Percentiles rank a stretch among this genome's conserved stretches.
Evolutionary conservation across 2,888 invertebrate genomes (phyloP).

Genomic region (Maniola hyperantus): DNA sequence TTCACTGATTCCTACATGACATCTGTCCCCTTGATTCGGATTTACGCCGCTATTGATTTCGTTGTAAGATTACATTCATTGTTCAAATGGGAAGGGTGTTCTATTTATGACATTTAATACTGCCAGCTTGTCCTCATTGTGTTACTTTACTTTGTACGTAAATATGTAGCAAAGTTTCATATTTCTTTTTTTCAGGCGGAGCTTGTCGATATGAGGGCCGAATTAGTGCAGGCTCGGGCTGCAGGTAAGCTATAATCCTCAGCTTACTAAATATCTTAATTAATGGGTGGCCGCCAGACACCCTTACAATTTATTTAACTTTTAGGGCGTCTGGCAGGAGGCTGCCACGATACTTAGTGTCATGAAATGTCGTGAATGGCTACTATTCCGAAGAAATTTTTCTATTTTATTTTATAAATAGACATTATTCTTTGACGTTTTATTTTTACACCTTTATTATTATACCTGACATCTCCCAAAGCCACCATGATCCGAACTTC

Average conservation of each 20-base stretch:
- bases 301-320: no score
- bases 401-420: no score
- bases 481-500: no score
- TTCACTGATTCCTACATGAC: conserved; percentile 36
- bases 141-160: conserved; percentile 27
- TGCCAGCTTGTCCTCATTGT: conserved; percentile 38
- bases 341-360: no score
- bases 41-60: conserved; percentile 55
- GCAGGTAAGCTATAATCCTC: conserved; percentile 54
- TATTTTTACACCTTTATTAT: no score
- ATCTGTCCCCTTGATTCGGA: conserved; percentile 66
- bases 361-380: no score
- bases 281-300: background rate
- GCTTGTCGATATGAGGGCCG: conserved; percentile 88
- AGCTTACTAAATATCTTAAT: conserved; percentile 2
- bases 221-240: conserved; percentile 87
- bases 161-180: conserved; percentile 34
- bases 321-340: no score
- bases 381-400: no score
- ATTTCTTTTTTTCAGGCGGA: conserved; percentile 85
- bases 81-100: conserved; percentile 43
- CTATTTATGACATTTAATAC: conserved; percentile 57
- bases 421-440: no score
- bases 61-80: conserved; percentile 63
- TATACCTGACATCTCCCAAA: no score